Base-by-base conservation (phyloP, 53 echinoderm and acorn worm genomes). In the Mesocentrotus franciscanus region DNA sequence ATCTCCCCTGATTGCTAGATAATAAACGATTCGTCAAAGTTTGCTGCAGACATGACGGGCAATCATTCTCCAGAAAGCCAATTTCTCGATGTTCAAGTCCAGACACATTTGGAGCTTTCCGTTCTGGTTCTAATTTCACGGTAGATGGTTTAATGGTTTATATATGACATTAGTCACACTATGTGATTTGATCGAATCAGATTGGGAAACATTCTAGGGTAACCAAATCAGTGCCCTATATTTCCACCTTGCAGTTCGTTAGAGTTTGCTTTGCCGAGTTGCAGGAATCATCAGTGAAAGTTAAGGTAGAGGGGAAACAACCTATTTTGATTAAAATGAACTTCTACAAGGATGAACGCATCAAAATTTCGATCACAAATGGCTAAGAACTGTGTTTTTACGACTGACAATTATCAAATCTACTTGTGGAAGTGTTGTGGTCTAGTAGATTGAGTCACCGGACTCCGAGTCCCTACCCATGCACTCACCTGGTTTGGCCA, bases 201-300 rank as follows among this genome's bases (percentile, higher is more conserved):
- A 58, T 57, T 58, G 87, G 10, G 58, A n/a, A 12, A 58, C n/a
- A 58, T 87, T 87, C 87, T 87, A 15, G 87, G 59, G 5, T 87
- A 87, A 87, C 87, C n/a, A 87, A 26, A 87, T 87, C 58, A 57
- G n/a, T 58, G 87, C 58, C 87, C 87, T 87, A 58, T 85, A 85
- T 87, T 87, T 58, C 87, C 87, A 87, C 58, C 58, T 58, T 87
- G 57, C 57, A 57, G 12, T 58, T 87, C 27, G 87, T 8, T 87
- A 87, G 58, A 58, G 11, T 87, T 58, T 87, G 57, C 87, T 12
- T 58, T 87, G 49, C 84, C 79, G 84, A 84, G 78, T 32, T 84
- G 12, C 0, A 55, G 56, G 22, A 16, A 12, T n/a, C 56, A 57
- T 9, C 26, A 87, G 87, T 87, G 17, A 58, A 87, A 22, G 27